Conservation (phyloP, 1,140 invertebrate species). For the Drosophila sp. region DNA sequence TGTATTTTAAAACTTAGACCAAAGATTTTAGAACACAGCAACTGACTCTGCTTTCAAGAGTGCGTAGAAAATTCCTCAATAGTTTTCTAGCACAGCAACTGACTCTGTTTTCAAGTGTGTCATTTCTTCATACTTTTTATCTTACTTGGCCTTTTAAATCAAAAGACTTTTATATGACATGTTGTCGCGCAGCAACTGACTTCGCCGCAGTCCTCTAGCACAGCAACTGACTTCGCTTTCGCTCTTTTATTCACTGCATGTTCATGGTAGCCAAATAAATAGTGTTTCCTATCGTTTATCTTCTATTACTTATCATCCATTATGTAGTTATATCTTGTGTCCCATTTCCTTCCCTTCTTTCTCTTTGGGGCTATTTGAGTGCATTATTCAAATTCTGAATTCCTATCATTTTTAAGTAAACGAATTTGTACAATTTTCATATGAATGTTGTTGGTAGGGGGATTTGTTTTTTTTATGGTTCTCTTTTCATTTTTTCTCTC, state of each 20-base stretch:
- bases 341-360: neutral
- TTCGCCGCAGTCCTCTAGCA: neutral
- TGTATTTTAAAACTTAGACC: too few relatives aligned
- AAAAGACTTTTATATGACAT: too few relatives aligned
- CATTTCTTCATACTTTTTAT: too few relatives aligned
- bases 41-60: too few relatives aligned
- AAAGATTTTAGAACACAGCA: too few relatives aligned
- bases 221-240: neutral
- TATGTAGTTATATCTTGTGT: neutral
- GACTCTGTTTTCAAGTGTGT: too few relatives aligned
- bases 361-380: neutral
- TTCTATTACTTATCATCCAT: neutral
- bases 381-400: conserved; percentile 13
- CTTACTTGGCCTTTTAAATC: too few relatives aligned
- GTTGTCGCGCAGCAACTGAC: too few relatives aligned
- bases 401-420: neutral
- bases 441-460: neutral
- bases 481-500: conserved; percentile 33
- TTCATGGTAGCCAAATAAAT: neutral
- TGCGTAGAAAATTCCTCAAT: too few relatives aligned
- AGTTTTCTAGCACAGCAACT: too few relatives aligned
- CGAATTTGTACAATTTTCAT: neutral
- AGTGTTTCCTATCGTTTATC: neutral
- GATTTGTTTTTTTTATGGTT: neutral
- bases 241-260: neutral